Conservation (phyloP, 2,888 invertebrate species). For the Tineola bisselliella region DNA sequence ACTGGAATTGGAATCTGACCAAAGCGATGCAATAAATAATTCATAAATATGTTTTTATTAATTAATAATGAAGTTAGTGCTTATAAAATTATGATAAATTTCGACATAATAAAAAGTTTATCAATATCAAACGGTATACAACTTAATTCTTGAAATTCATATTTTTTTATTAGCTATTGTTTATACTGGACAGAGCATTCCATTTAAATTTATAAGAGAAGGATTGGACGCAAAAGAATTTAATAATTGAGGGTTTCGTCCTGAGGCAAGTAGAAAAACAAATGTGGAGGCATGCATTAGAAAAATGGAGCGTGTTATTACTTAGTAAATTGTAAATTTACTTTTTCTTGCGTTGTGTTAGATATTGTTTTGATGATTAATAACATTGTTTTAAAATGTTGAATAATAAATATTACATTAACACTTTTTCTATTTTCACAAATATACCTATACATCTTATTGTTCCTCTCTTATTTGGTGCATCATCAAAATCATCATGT, state of each 20-base stretch:
- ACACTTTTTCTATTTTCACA: too few species aligned
- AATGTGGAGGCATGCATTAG: constrained; percentile 34
- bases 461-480: too few species aligned
- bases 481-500: too few species aligned
- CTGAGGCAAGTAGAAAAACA: constrained; percentile 42
- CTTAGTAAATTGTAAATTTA: constrained; percentile 2
- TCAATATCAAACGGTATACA: constrained; percentile 22
- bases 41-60: constrained; percentile 53
- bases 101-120: constrained; percentile 22
- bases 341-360: not conserved
- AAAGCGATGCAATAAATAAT: constrained; percentile 42
- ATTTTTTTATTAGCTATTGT: constrained; percentile 51
- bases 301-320: constrained; percentile 18
- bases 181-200: constrained; percentile 30
- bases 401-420: too few species aligned
- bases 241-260: constrained; percentile 51
- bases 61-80: constrained; percentile 44
- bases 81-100: constrained; percentile 26
- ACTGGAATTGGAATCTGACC: constrained; percentile 27
- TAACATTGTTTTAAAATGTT: too few species aligned
- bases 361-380: not conserved
- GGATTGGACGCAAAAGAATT: constrained; percentile 34
- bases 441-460: too few species aligned
- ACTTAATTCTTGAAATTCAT: constrained; percentile 51
- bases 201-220: constrained; percentile 31